Percentiles rank a stretch among this genome's conserved stretches.
phyloP scores from a whole-genome alignment of 2,113 vertebrate genomes.

The Pelvicachromis taeniatus region DNA sequence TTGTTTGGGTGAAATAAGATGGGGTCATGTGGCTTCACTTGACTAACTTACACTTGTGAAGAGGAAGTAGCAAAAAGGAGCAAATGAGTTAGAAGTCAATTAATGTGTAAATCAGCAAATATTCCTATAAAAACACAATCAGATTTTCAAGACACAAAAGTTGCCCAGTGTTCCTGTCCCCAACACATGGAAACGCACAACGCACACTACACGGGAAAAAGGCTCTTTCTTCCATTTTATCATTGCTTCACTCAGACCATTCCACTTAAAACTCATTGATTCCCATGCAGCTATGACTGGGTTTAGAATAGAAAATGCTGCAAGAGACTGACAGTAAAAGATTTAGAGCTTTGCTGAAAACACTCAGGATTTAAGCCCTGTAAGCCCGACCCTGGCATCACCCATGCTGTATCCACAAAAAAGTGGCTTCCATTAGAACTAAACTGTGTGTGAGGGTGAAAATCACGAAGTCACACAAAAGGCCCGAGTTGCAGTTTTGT shows the following conservation, averaged over 20 bases:
- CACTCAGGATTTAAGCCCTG: not conserved
- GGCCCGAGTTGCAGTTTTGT: slow-evolving; percentile 28
- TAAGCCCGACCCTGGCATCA: not conserved
- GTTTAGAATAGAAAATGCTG: slow-evolving; percentile 5
- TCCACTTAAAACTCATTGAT: slow-evolving; percentile 18
- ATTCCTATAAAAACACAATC: not conserved
- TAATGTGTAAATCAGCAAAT: not conserved
- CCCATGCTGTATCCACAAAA: not conserved
- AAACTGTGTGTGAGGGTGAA: not conserved
- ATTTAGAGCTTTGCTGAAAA: slow-evolving; percentile 1
- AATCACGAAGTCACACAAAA: slow-evolving; percentile 32
- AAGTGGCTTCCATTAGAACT: not conserved
- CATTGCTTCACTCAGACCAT: not conserved
- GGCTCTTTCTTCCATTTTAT: not conserved
- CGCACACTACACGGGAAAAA: not conserved
- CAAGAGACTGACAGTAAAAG: slow-evolving; percentile 5
- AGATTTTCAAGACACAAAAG: not conserved
- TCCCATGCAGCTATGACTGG: not conserved
- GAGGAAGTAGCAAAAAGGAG: not conserved
- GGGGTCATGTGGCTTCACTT: not conserved
- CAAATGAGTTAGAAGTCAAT: not conserved
- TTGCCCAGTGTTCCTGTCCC: not conserved
- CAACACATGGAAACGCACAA: not conserved
- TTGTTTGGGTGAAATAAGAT: not conserved
- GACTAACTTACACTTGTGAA: not conserved